Conservation (phyloP, 1,140 invertebrate genomes). For the Drosophila nebulosa region DNA sequence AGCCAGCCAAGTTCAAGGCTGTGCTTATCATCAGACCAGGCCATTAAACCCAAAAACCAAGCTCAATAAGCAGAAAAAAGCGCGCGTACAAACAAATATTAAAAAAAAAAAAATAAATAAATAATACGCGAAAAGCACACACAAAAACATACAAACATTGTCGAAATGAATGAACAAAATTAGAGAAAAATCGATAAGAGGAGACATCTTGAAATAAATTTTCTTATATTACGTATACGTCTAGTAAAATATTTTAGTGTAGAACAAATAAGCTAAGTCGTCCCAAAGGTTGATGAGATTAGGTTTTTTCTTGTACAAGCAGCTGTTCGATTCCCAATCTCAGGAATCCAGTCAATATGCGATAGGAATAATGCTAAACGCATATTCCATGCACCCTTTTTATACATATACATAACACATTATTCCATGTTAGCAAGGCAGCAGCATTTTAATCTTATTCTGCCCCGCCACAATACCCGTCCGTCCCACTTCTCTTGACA, state of each 20-base stretch:
- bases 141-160: neutral
- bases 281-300: no score
- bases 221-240: neutral
- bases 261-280: no score
- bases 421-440: neutral
- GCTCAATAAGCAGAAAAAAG: slow-evolving; percentile 27
- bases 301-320: neutral
- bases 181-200: no score
- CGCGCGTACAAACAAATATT: slow-evolving; percentile 21
- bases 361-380: neutral
- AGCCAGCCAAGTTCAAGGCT: slow-evolving; percentile 64
- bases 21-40: slow-evolving; percentile 54
- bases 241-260: neutral
- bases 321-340: neutral
- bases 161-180: no score
- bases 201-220: no score
- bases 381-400: neutral
- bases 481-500: neutral
- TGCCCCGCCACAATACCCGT: neutral
- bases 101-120: slow-evolving; percentile 12
- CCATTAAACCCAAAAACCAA: slow-evolving; percentile 47
- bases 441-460: neutral
- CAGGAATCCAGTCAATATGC: no score
- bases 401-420: neutral
- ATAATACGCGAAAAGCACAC: slow-evolving; percentile 9